phyloP scores from a whole-genome alignment of 1,140 invertebrate species.

The Caenorhabditis inopinata region DNA sequence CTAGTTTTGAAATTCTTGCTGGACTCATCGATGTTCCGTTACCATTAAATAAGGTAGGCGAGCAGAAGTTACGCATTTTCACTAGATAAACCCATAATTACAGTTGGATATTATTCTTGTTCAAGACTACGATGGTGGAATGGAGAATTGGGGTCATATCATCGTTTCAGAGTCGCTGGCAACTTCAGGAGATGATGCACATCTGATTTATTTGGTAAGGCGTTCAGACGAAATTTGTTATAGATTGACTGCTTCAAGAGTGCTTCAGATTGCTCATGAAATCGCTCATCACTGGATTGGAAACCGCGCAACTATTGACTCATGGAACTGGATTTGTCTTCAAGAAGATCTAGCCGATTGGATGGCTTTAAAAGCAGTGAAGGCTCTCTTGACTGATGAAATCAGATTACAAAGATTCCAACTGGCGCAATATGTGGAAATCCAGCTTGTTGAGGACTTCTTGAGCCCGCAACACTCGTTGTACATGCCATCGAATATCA shows the following conservation, averaged over 20 bases:
- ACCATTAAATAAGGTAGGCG: conserved; percentile 38
- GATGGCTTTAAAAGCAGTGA: conserved; percentile 33
- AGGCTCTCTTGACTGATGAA: conserved; percentile 9
- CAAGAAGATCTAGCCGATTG: conserved; percentile 44
- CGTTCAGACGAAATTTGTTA: too few species aligned
- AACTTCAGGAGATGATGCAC: conserved; percentile 28
- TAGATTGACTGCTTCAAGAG: too few species aligned
- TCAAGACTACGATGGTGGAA: conserved; percentile 40
- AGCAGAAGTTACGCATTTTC: too few species aligned
- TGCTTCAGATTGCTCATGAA: conserved; percentile 41
- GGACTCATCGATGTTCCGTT: conserved; percentile 32
- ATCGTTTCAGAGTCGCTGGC: conserved; percentile 33
- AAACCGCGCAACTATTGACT: conserved; percentile 30
- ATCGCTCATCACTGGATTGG: conserved; percentile 48
- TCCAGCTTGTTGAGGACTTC: conserved; percentile 44
- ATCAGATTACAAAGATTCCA: conserved; percentile 23
- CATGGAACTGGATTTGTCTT: conserved; percentile 44
- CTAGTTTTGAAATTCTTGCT: conserved; percentile 24
- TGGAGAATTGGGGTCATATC: conserved; percentile 47
- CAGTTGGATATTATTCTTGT: conserved; percentile 42
- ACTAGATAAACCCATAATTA: too few species aligned
- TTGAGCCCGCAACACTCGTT: conserved; percentile 32
- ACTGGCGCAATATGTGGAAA: conserved; percentile 43
- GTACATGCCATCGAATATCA: conserved; percentile 36
- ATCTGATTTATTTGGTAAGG: conserved; percentile 36